Evolutionary conservation across 2,888 invertebrate genomes (phyloP), one percentile per base, ranked within the genome.

Genomic region (Copidosoma aretas): DNA sequence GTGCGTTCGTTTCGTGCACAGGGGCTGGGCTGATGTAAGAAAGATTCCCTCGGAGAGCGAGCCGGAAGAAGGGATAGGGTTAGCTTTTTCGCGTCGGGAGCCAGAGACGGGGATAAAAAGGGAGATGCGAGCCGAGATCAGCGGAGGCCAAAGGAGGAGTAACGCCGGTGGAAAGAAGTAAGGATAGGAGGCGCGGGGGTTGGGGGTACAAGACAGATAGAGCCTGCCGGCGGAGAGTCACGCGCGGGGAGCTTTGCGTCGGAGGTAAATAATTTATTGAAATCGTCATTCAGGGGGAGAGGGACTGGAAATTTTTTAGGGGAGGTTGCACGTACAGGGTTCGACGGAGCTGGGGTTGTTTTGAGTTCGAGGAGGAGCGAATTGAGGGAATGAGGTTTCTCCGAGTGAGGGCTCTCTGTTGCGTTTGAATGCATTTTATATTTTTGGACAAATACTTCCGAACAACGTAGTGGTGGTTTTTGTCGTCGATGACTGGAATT

Each of bases 201-300:
- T 25, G 32, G 24, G 15, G 51, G 4, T 21, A 62, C n/a, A 25
- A 59, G 59, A 58, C 58, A 64, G 57, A 57, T 60, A 68, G 59
- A 72, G 63, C 22, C 58, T 53, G 52, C 32, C 39, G 66, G 54
- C 60, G 70, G 57, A 10, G 41, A n/a, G 54, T 51, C 52, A 60
- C 41, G 62, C 54, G 64, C 63, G 56, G 25, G 22, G 43, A 64
- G 69, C 71, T 67, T 70, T 70, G 67, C 67, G 4, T 24, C n/a
- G 61, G n/a, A 8, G 19, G 57, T 58, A 58, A 67, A 62, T 61
- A 62, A 53, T 67, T 61, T 53, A 43, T 58, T 39, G 62, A 59
- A 52, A 58, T 53, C 67, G 41, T 10, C 15, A 46, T 15, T 8
- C 17, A 12, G 43, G 4, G 17, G 17, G 43, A 3, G 8, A 32